Evolutionary conservation across 2,113 vertebrate genomes (phyloP), one percentile per base, ranked within the genome.

Genomic region (Otis tarda): DNA sequence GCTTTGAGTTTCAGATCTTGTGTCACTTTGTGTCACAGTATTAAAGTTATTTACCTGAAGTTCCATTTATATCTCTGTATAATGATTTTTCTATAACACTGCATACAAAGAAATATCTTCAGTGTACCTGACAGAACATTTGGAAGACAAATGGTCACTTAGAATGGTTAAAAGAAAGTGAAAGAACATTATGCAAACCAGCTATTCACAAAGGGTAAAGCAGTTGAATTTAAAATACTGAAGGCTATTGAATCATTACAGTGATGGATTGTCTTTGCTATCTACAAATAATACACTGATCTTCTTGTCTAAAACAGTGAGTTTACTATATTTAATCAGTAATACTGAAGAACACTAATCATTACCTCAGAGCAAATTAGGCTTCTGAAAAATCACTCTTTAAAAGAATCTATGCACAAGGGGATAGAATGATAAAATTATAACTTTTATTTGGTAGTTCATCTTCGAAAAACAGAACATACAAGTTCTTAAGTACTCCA

Each of bases 141-240:
- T 87, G 73, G 68, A 96, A 97, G 95, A 97, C 88, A 92, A 97
- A 97, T 94, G 33, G 59, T 94, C 87, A 53, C 33, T 94, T 53
- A 94, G 59, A 96, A 85, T 89, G 56, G 59, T 87, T 97, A 82
- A 96, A 95, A 95, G 78, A 94, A 93, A 96, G 47, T 81, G 60
- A 94, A 95, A 92, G 57, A 92, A n/a, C 7, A 13, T 96, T 89
- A 96, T 91, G 87, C 59, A 96, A 90, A 97, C 73, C 41, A 97
- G 39, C 45, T 77, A 88, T 95, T 97, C 82, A 89, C 60, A 73
- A 35, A 95, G 30, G 61, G 30, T 60, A 69, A 95, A 86, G 74
- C 35, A 84, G 65, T 33, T 90, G 91, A 95, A 97, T 97, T 95
- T 96, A 92, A 97, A 97, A 91, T 74, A 74, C 67, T 86, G 87